Evolutionary conservation across 2,888 invertebrate species (phyloP), one percentile per base, ranked within the genome.

Genomic region (Drosophila nr. fundita): DNA sequence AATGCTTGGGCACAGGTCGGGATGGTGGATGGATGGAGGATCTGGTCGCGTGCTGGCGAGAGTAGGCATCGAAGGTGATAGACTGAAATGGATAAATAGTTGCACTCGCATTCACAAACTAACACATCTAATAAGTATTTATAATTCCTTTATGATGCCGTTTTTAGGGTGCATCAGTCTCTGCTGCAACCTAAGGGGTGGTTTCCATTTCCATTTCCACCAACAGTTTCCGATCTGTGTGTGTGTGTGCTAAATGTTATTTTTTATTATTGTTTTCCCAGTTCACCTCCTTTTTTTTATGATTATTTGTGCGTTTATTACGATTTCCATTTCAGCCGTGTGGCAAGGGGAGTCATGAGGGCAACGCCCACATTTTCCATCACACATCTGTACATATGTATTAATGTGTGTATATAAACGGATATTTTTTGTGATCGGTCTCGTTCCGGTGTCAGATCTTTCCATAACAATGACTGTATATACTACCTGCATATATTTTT

Each of bases 221-320:
- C 62, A 45, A 45, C 21, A 24, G 45, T 15, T 45, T 24, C 50
- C 55, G n/a, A 42, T 21, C 55, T 38, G 49, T 40, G 49, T 65
- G 18, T 24, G 45, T 27, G 48, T 45, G 24, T 24, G 24, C 40
- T 27, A 32, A 42, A 24, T 62, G 48, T 60, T 64, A 21, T 68
- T 49, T 75, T 45, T 64, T 70, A 71, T 76, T 82, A 76, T 83
- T 75, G 76, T 78, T 82, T 78, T 76, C 76, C 69, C 72, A 68
- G 79, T 65, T 70, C 50, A 42, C 64, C 68, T 55, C 27, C 61
- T 61, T 70, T 78, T 78, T 69, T 77, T 73, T 79, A 87, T 73
- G 85, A 83, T 82, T 83, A 87, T 83, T 82, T 85, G 80, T 87
- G 85, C 71, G 80, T 77, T 85, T 83, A 83, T 83, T 80, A 87